Evolutionary conservation across 2,113 vertebrate species (phyloP), one percentile per base, ranked within the genome.

Genomic region (Columba livia): DNA sequence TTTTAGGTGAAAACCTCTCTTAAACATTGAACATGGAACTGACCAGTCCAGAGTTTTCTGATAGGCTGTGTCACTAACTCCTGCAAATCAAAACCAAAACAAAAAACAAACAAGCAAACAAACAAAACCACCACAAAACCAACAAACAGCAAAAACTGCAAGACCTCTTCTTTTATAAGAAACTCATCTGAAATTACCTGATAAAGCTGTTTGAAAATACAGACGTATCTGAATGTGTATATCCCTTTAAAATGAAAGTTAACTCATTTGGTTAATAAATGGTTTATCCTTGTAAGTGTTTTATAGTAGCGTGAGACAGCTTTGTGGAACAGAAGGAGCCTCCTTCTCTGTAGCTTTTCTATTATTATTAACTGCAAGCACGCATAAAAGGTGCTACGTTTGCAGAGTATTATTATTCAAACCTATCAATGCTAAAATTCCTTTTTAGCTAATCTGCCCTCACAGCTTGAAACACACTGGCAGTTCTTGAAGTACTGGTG

Each of bases 371-470:
- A 80, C 83, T 92, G 42, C 47, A 93, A 73, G 26, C 69, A 56
- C 38, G 70, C 34, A 85, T 75, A 70, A 93, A 97, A 96, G 67
- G 51, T 94, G 69, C 50, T 80, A 70, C 3, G 4, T 90, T 96
- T 95, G 47, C 66, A 70, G 67, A 96, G 50, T 44, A 62, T 71
- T 86, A 93, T 91, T 93, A 88, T 97, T 94, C 66, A 79, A 67
- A 86, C 29, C 28, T 93, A 92, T 92, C 85, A 77, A 23, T 91
- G 53, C 38, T 93, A 79, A 89, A 86, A 93, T 91, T 94, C 57
- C 66, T 78, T 88, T 92, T 86, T 57, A 91, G 74, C 60, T 95
- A 94, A 94, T 96, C 88, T 94, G 58, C 32, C 65, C 65, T 91
- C 82, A 79, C 88, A 74, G 79, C 72, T 86, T 85, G 88, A 96